A percentile compares a stretch with the other conserved stretches of the same genome.
These are phyloP conservation scores for Lordiphosa clarofinis DNA, from an alignment of 1,140 invertebrate genomes.

Conservation along the genomic window DNA sequence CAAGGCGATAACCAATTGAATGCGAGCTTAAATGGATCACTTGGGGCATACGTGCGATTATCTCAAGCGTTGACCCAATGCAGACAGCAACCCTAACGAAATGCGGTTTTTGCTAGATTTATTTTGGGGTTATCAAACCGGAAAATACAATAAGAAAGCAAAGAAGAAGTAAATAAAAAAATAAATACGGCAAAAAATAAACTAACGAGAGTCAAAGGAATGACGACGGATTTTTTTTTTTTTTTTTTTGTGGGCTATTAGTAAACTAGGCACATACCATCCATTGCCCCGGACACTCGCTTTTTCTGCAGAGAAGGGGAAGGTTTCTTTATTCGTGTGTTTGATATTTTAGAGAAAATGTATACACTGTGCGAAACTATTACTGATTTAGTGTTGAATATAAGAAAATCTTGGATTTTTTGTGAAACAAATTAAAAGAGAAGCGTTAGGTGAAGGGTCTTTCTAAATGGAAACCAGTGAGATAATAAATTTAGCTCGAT, in stretches of 20 bases:
- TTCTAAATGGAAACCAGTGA: no score
- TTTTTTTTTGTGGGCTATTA: constrained; percentile 17
- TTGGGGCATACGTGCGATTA: constrained; percentile 33
- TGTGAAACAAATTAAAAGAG: no score
- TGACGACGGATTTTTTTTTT: no score
- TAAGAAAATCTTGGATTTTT: no score
- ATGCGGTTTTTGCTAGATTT: constrained; percentile 64
- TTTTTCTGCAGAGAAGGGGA: no score
- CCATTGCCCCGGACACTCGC: not conserved
- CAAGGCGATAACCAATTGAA: constrained; percentile 51
- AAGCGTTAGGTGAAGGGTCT: no score
- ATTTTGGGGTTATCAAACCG: constrained; percentile 59
- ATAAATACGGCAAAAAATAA: constrained; percentile 16
- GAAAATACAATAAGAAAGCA: constrained; percentile 34
- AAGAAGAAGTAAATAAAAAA: constrained; percentile 17
- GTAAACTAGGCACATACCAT: constrained; percentile 52
- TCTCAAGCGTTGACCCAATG: constrained; percentile 28
- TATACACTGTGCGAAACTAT: no score
- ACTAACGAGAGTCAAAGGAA: constrained; percentile 3
- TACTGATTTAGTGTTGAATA: no score
- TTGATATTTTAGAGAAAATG: no score
- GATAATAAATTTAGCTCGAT: no score
- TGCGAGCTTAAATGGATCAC: constrained; percentile 19
- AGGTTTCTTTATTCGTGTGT: no score
- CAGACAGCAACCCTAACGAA: constrained; percentile 14